Evolutionary conservation across 2,888 invertebrate genomes (phyloP), one percentile per base, ranked within the genome.

Genomic region (Apantesis nais): DNA sequence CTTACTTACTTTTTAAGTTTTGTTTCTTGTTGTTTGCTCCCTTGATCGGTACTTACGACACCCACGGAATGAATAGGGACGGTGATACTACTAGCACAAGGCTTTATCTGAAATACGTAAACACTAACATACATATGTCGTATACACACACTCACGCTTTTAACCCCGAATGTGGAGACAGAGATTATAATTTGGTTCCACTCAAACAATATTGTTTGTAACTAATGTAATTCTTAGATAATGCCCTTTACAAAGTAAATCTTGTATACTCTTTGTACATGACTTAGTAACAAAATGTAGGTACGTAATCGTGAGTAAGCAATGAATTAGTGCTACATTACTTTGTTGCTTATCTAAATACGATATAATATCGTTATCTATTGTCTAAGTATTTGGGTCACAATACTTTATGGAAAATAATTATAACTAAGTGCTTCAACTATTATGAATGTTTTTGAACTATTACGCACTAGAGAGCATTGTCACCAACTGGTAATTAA

Each of bases 351-450:
- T 66, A 66, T 66, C 65, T 55, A 16, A 25, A 58, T 66, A 39
- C 29, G 29, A 39, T 66, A 62, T 37, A 19, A 63, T 39, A 29
- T 22, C 58, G 16, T 58, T 66, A 66, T 66, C 66, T 41, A 22
- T n/a, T 16, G 29, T 37, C 39, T 14, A 41, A 55, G 58, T 66
- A 58, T 66, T 58, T 66, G 66, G 55, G 58, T 39, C 58, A 66
- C 29, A 48, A 31, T 60, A 61, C 61, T n/a, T 39, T 65, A 58
- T 66, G 58, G 29, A 22, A 22, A 41, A 29, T 37, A 66, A 52
- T 34, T 55, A 37, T 14, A 37, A 55, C 37, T 63, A 44, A 63
- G 29, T 63, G 11, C 14, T 14, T 65, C 25, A n/a, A 34, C 14
- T 16, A 55, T n/a, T 37, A 37, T 37, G 34, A 14, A 55, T 19